Conservation (phyloP, 2,888 invertebrate species). For the Drosophila infuscata region DNA sequence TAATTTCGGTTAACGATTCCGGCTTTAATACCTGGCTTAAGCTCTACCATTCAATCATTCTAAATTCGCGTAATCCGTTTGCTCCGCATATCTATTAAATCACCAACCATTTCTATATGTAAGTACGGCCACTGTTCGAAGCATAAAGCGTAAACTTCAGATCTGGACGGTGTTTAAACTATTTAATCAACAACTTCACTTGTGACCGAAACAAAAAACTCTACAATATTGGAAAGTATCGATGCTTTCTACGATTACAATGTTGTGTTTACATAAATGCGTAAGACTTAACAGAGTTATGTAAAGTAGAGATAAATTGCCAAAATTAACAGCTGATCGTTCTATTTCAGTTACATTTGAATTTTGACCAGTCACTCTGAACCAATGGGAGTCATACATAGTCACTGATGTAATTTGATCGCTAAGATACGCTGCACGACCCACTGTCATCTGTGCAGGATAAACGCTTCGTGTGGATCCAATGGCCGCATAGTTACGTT, state of each 20-base stretch:
- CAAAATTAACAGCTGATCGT: no score
- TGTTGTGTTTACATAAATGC: no score
- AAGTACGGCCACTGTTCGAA: neutral
- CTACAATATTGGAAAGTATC: no score
- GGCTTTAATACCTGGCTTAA: neutral
- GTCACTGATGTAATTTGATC: neutral
- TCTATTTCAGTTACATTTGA: no score
- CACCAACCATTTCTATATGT: neutral
- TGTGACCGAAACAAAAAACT: no score
- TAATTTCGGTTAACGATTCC: neutral
- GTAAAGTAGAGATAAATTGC: no score
- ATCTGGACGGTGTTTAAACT: no score
- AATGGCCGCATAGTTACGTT: constrained; percentile 25
- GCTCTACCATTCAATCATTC: neutral
- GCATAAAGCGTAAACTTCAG: no score
- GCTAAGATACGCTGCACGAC: neutral
- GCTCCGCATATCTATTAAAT: neutral
- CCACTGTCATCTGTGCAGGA: constrained; percentile 28
- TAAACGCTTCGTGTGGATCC: constrained; percentile 18
- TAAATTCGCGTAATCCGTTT: neutral
- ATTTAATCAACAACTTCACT: no score
- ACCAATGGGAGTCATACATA: neutral
- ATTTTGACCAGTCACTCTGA: neutral
- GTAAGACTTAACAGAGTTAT: no score
- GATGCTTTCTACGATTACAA: no score